Evolutionary conservation across 2,888 invertebrate genomes (phyloP).

Genomic region (Reticulitermes lucifugus): DNA sequence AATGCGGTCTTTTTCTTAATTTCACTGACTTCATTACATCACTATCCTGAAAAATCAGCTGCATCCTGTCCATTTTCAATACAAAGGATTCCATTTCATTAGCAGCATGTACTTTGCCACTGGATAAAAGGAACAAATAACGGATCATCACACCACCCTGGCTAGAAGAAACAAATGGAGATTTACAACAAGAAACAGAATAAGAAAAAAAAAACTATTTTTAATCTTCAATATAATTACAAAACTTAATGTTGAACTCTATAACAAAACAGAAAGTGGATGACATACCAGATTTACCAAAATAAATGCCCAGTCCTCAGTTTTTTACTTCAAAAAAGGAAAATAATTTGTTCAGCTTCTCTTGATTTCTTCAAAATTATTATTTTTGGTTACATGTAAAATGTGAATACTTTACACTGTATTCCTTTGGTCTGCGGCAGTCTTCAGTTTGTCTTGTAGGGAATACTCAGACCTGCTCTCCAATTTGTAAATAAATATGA

Average conservation of each 20-base stretch:
- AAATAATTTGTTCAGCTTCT: conserved; percentile 8
- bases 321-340: conserved; percentile 14
- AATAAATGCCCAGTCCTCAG: conserved; percentile 14
- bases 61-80: no score
- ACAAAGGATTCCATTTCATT: no score
- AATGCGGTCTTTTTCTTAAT: no score
- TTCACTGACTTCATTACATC: no score
- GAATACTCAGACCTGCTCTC: neutral
- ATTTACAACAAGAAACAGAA: neutral
- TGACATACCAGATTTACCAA: conserved; percentile 3
- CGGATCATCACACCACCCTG: no score
- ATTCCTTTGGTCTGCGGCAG: neutral
- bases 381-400: neutral
- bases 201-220: neutral
- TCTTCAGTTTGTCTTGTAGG: conserved; percentile 9
- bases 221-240: conserved; percentile 32
- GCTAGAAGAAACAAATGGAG: neutral
- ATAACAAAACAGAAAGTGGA: conserved; percentile 23
- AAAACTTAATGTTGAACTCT: conserved; percentile 24
- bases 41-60: no score
- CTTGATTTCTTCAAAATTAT: neutral
- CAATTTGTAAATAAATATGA: neutral
- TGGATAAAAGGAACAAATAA: no score
- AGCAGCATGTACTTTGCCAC: no score
- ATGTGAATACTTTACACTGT: neutral